Base-by-base conservation (phyloP, 2,113 vertebrate genomes). In the Mystacornis crossleyi region DNA sequence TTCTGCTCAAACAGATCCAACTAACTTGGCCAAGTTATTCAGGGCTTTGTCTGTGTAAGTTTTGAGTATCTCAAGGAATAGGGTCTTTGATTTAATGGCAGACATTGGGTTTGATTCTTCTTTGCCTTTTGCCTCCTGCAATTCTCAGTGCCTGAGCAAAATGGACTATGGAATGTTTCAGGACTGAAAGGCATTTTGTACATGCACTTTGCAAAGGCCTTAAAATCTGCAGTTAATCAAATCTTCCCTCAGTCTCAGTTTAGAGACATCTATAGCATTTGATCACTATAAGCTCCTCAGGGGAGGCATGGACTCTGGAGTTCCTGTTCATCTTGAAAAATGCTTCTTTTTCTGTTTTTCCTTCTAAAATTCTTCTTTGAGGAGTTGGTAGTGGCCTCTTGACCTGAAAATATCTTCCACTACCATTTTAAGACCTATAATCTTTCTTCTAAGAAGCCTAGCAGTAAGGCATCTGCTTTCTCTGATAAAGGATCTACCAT, bases 401-500 rank as follows among this genome's bases (percentile, higher is more conserved):
- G 83, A 83, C 74, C 86, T 72, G 69, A 47, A 81, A 80, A 86
- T 86, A 57, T 72, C 81, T 90, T 94, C 17, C 3, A n/a, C 20
- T 57, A 84, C 67, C 48, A 50, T 97, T 94, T 84, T 91, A 71
- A 97, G 62, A 85, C 62, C 80, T 66, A 67, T 67, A 96, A 95
- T 96, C 92, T 82, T 47, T 85, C 54, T 82, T 74, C 66, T 93
- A 69, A 97, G 92, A 85, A 74, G 66, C 45, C 60, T 62, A 89
- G 58, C 77, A 92, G 47, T 40, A 92, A 97, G 73, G 70, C 62
- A 81, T 92, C 88, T 82, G 45, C 80, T 96, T 89, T 82, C 54
- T 91, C 85, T 92, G 88, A 94, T 92, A 74, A 94, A 91, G 55
- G 36, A 91, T 84, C 75, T 96, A 72, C 83, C 81, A 90, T 93